These are phyloP conservation scores for Nemotelus pantherinus DNA, from an alignment of 2,888 invertebrate genomes.

Conservation along the genomic window DNA sequence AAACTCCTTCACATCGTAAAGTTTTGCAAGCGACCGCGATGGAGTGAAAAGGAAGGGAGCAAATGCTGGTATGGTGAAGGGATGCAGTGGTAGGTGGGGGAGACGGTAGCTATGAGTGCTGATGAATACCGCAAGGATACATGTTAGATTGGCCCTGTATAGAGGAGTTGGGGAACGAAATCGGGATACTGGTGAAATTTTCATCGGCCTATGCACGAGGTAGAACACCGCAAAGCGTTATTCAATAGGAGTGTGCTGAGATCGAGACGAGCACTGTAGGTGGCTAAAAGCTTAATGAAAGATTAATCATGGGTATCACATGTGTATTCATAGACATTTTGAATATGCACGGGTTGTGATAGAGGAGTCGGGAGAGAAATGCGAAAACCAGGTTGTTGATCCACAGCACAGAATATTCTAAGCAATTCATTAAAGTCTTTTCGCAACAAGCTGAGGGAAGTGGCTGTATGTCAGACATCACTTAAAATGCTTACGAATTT, in stretches of 20 bases:
- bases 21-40: not conserved
- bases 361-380: too few relatives aligned
- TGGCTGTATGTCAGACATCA: too few relatives aligned
- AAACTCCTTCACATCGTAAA: constrained; percentile 14
- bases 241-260: not conserved
- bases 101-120: not conserved
- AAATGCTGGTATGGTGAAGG: not conserved
- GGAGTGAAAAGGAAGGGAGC: not conserved
- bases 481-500: too few relatives aligned
- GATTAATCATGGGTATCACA: constrained; percentile 32
- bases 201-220: constrained; percentile 10
- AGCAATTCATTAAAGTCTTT: too few relatives aligned
- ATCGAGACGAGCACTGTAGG: not conserved
- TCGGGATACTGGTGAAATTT: constrained; percentile 17
- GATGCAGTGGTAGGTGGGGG: not conserved
- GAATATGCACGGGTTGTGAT: too few relatives aligned
- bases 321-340: not conserved
- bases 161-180: not conserved
- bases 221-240: constrained; percentile 23
- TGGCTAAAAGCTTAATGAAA: constrained; percentile 30
- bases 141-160: too few relatives aligned
- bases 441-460: too few relatives aligned
- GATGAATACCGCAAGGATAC: too few relatives aligned
- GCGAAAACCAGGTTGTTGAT: too few relatives aligned
- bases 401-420: too few relatives aligned